Evolutionary conservation across 37 sponge, comb jelly and placozoan species (phyloP), one percentile per base, ranked within the genome.

Genomic region (Dysidea cf. avara): DNA sequence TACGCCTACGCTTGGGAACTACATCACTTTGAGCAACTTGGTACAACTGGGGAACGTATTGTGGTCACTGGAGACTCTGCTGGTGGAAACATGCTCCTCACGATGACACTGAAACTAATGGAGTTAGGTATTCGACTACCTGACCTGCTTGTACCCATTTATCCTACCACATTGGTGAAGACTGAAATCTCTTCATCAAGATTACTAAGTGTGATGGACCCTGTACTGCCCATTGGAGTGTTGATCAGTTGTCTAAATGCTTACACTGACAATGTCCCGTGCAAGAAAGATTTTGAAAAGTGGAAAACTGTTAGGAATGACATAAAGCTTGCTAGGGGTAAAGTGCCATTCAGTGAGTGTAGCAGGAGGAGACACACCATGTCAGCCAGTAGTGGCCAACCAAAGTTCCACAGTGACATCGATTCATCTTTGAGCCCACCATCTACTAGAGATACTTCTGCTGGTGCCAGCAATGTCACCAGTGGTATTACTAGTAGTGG

Each of bases 41-140:
- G 89, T 0, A 85, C 92, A 35, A 93, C 94, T 26, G 98, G 85
- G 21, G 76, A 90, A 73, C 56, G 69, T 13, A 89, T 97, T 48
- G 65, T 88, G 63, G 39, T 97, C 25, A 69, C 71, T 26, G 98
- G 98, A 17, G 98, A 97, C 55, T 97, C 98, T 12, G 94, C 98
- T 26, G 98, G 98, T 26, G 98, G 91, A 2, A 93, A 90, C 70
- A 72, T 97, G 2, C 79, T 79, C 24, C 43, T 97, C n/a, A 53
- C 81, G 7, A 61, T 76, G 0, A 76, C 84, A 33, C 79, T 97
- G 83, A 86, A 88, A 66, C 49, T 81, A n/a, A 77, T 66, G 21
- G 74, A 87, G 39, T 66, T 83, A 17, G 94, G 94, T 1, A 60
- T 97, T 13, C 59, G 89, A 7, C 64, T 78, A 2, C 98, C 98